Percentiles rank a stretch among this genome's conserved stretches.
These are phyloP conservation scores for Mastigias papua DNA, from an alignment of 30 jellyfish, hydroid and myxozoan genomes.

Conservation along the genomic window DNA sequence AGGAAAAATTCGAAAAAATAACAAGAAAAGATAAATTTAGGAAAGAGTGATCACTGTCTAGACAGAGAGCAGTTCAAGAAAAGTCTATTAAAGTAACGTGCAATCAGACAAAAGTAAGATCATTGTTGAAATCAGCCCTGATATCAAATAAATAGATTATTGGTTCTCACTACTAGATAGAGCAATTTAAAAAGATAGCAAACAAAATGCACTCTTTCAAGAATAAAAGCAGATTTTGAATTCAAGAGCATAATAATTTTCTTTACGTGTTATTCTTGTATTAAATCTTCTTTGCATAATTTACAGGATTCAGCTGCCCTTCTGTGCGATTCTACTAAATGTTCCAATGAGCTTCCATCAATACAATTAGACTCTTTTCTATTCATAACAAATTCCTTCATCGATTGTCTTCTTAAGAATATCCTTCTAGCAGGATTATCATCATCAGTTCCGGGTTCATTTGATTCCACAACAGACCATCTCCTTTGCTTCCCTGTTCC, in stretches of 20 bases:
- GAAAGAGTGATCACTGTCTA: too few relatives aligned
- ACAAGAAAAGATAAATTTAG: too few relatives aligned
- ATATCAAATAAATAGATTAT: too few relatives aligned
- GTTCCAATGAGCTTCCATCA: slow-evolving; percentile 68
- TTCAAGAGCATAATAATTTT: background rate
- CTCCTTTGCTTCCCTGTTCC: slow-evolving; percentile 41
- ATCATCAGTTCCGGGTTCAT: background rate
- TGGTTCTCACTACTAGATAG: too few relatives aligned
- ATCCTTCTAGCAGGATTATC: slow-evolving; percentile 15
- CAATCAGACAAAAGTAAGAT: too few relatives aligned
- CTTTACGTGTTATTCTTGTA: background rate
- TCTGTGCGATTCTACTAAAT: slow-evolving; percentile 59
- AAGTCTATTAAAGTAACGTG: too few relatives aligned
- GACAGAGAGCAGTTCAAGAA: too few relatives aligned
- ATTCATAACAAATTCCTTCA: slow-evolving; percentile 39
- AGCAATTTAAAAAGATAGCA: too few relatives aligned
- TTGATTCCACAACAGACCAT: slow-evolving; percentile 41
- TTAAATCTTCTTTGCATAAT: slow-evolving; percentile 62
- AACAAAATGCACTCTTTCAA: background rate
- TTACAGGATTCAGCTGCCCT: slow-evolving; percentile 68
- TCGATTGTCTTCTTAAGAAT: slow-evolving; percentile 36
- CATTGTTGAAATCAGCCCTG: too few relatives aligned
- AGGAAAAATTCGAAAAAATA: too few relatives aligned
- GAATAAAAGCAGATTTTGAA: background rate
- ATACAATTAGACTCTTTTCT: slow-evolving; percentile 54